Conservation (phyloP, 2,113 vertebrate species). For the Micronisus gabar region DNA sequence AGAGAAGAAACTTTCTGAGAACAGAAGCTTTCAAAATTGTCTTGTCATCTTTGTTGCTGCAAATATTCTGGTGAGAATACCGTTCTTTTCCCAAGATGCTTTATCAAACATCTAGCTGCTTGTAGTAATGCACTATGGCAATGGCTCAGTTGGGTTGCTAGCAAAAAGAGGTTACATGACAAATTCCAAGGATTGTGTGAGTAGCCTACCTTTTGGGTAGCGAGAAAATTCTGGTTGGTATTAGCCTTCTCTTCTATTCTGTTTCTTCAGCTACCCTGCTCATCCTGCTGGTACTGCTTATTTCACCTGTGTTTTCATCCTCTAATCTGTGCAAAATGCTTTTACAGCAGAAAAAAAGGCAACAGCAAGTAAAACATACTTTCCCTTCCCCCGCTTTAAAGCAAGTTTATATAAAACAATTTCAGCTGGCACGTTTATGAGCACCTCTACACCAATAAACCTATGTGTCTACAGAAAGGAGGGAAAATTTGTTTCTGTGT, state of each 20-base stretch:
- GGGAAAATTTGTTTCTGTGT: neutral
- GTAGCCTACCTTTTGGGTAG: neutral
- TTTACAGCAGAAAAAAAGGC: neutral
- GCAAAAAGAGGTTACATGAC: neutral
- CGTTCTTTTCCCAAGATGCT: neutral
- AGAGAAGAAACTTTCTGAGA: neutral
- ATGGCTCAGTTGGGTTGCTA: rapidly evolving
- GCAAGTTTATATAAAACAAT: neutral
- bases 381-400: neutral
- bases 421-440: neutral
- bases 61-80: neutral
- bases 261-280: neutral
- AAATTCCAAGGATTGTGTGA: neutral
- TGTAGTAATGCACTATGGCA: neutral
- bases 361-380: neutral
- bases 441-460: neutral
- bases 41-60: neutral
- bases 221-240: neutral
- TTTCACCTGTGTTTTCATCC: neutral
- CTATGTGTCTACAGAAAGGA: neutral
- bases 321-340: neutral
- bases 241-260: neutral
- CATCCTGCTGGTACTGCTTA: neutral
- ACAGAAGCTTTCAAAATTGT: neutral
- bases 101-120: neutral